These are phyloP conservation scores for Alcedo quadribrachys DNA, from an alignment of 2,797 vertebrate genomes.

Conservation along the genomic window DNA sequence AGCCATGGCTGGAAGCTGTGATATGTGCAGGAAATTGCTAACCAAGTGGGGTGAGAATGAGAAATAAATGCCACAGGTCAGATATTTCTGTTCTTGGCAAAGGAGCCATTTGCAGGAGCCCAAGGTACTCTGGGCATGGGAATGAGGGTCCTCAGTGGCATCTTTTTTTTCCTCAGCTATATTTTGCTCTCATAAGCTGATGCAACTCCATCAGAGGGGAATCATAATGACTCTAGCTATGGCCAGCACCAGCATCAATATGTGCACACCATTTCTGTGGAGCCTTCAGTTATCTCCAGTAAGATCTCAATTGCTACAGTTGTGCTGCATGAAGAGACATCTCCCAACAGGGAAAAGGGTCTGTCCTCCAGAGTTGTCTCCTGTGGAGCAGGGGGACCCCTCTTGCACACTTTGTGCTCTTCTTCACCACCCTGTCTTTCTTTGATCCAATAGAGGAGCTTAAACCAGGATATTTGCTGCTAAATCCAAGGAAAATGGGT, in stretches of 20 bases:
- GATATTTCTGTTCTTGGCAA: not conserved
- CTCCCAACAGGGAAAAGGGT: accelerated
- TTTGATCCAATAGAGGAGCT: not conserved
- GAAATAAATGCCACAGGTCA: not conserved
- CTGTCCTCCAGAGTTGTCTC: accelerated
- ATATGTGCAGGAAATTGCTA: not conserved
- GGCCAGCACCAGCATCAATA: not conserved
- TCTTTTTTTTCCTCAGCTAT: not conserved
- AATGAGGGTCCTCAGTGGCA: not conserved
- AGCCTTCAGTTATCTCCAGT: not conserved
- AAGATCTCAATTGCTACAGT: not conserved
- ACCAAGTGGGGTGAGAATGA: not conserved
- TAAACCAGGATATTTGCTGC: not conserved
- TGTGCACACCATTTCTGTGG: not conserved
- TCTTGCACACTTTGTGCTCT: not conserved
- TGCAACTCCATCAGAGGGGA: not conserved
- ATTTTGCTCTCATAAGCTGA: not conserved
- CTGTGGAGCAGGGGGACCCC: not conserved
- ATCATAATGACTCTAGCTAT: not conserved
- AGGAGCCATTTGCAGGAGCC: not conserved
- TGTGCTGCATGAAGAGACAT: not conserved
- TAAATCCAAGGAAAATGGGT: not conserved
- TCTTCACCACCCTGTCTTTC: not conserved
- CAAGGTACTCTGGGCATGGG: not conserved
- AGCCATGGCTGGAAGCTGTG: not conserved